phyloP scores from a whole-genome alignment of 2,113 vertebrate genomes.

The Uria aalge region DNA sequence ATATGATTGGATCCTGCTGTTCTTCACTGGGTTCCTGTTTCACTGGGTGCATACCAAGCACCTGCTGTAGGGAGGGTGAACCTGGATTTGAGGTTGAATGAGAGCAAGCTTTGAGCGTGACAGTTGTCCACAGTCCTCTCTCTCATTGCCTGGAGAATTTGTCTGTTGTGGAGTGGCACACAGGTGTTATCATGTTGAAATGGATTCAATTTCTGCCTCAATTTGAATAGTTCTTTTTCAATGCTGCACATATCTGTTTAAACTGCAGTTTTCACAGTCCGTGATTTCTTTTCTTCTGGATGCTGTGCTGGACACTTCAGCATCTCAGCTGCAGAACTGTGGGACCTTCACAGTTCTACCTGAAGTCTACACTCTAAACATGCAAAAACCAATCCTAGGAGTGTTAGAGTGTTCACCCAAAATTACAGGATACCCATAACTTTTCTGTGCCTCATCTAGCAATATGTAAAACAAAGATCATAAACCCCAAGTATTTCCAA shows the following conservation, averaged over 20 bases:
- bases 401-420: background rate
- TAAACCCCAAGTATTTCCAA: background rate
- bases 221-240: background rate
- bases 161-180: background rate
- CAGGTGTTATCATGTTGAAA: background rate
- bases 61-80: background rate
- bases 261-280: background rate
- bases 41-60: background rate
- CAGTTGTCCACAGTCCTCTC: background rate
- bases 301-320: background rate
- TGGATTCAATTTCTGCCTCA: background rate
- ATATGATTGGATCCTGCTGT: background rate
- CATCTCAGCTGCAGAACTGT: background rate
- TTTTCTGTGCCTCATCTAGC: background rate
- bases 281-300: background rate
- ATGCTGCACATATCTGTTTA: rapidly evolving
- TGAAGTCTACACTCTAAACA: background rate
- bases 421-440: background rate
- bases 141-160: background rate
- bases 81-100: background rate
- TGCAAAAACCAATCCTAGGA: background rate
- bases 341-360: background rate
- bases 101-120: background rate
- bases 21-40: background rate
- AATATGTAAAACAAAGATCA: background rate